Percentiles rank a stretch among this genome's conserved stretches.
These are phyloP conservation scores for Drosophila diplacantha DNA, from an alignment of 2,888 invertebrate genomes.

Conservation along the genomic window DNA sequence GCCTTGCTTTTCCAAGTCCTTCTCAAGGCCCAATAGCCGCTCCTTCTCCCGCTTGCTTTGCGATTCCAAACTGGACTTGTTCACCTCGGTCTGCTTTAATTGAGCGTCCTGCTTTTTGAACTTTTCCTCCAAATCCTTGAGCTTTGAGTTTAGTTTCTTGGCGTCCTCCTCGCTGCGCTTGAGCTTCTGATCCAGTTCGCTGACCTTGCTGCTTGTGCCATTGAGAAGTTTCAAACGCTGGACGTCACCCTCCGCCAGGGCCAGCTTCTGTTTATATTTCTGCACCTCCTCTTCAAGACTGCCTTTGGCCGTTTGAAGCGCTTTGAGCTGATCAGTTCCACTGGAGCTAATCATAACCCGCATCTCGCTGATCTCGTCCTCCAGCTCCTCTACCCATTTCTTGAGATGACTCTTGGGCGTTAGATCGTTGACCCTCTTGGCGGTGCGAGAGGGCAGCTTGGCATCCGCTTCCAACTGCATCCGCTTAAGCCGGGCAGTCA, in stretches of 20 bases:
- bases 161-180: conserved; percentile 85
- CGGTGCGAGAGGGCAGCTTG: conserved; percentile 83
- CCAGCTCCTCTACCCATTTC: conserved; percentile 91
- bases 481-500: conserved; percentile 83
- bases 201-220: conserved; percentile 80
- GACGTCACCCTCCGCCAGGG: conserved; percentile 80
- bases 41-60: conserved; percentile 78
- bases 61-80: conserved; percentile 78
- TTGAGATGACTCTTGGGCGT: conserved; percentile 79
- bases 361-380: conserved; percentile 86
- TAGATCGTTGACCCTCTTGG: conserved; percentile 85
- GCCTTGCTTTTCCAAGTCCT: conserved; percentile 82
- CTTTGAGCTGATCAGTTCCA: conserved; percentile 78
- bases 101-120: conserved; percentile 79
- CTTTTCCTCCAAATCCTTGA: conserved; percentile 78
- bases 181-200: conserved; percentile 83
- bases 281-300: conserved; percentile 83
- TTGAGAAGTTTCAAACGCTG: conserved; percentile 69
- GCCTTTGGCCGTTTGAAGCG: conserved; percentile 83
- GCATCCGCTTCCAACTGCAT: conserved; percentile 83
- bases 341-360: conserved; percentile 76
- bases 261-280: conserved; percentile 82
- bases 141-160: conserved; percentile 80
- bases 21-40: conserved; percentile 80
- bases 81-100: conserved; percentile 79